Conservation (phyloP, 1,140 invertebrate species). For the Philopotamus ludificatus region DNA sequence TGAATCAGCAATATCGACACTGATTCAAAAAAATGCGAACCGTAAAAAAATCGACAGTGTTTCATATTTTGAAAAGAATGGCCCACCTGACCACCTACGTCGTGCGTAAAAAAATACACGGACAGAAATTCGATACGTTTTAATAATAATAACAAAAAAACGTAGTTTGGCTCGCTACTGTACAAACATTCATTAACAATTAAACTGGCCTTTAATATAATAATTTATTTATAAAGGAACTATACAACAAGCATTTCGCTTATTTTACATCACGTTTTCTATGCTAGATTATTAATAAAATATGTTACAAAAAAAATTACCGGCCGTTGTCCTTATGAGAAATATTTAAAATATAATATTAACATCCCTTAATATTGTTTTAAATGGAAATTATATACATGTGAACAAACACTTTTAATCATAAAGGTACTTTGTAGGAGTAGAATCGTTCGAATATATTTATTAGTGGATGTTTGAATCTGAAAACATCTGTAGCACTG, state of each 20-base stretch:
- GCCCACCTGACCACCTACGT: no score
- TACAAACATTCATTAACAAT: no score
- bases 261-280: constrained; percentile 30
- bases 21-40: neutral
- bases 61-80: no score
- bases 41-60: neutral
- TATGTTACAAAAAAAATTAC: constrained; percentile 15
- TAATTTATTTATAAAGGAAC: no score
- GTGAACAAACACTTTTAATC: constrained; percentile 1
- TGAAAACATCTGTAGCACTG: no score
- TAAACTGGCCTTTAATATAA: no score
- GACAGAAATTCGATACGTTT: no score
- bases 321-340: constrained; percentile 36
- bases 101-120: no score
- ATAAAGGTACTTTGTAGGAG: neutral
- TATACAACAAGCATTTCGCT: constrained; percentile 34
- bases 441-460: neutral
- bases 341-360: no score
- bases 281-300: neutral
- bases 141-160: no score
- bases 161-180: no score
- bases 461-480: neutral
- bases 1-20: constrained; percentile 24
- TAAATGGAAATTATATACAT: neutral
- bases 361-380: no score